These are phyloP conservation scores for Odontophorus gujanensis DNA, from an alignment of 2,113 vertebrate genomes.

Conservation along the genomic window DNA sequence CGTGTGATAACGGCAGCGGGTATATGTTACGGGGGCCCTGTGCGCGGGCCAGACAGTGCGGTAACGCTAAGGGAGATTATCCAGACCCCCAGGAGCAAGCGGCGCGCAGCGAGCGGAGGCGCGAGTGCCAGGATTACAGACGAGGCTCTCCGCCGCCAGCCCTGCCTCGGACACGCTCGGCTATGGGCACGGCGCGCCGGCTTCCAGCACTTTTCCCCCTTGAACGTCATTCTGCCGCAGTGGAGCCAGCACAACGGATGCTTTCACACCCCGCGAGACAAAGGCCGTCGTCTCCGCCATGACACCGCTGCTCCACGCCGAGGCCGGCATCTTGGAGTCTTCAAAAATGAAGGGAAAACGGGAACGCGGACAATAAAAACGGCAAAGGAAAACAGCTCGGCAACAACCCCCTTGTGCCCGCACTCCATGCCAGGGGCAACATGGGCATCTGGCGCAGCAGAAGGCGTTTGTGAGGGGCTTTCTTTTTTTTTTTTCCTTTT, in stretches of 20 bases:
- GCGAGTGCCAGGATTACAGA: conserved; percentile 82
- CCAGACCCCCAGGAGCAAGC: conserved; percentile 80
- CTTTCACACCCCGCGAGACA: conserved; percentile 84
- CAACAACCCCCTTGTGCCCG: conserved; percentile 71
- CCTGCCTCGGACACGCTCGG: conserved; percentile 63
- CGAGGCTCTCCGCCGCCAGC: conserved; percentile 63
- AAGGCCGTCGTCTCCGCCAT: conserved; percentile 84
- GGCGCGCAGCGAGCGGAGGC: conserved; percentile 76
- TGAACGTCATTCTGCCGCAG: conserved; percentile 77
- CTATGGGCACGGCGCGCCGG: conserved; percentile 53
- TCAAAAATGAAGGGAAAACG: conserved; percentile 67
- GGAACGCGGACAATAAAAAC: conserved; percentile 73
- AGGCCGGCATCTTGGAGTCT: conserved; percentile 78
- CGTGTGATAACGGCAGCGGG: conserved; percentile 86
- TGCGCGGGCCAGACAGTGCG: conserved; percentile 79
- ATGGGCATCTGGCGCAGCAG: conserved; percentile 81
- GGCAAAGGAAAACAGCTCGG: conserved; percentile 68
- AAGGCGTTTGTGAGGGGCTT: conserved; percentile 67
- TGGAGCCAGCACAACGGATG: conserved; percentile 79
- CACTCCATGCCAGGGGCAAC: conserved; percentile 77
- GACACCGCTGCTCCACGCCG: conserved; percentile 77
- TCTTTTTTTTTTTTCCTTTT: not conserved
- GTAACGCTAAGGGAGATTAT: conserved; percentile 76
- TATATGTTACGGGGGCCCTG: conserved; percentile 86
- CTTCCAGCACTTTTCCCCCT: conserved; percentile 75